Percentiles rank a stretch among this genome's conserved stretches.
phyloP scores from a whole-genome alignment of 2,888 invertebrate species.

The Onthophagus sagittarius region DNA sequence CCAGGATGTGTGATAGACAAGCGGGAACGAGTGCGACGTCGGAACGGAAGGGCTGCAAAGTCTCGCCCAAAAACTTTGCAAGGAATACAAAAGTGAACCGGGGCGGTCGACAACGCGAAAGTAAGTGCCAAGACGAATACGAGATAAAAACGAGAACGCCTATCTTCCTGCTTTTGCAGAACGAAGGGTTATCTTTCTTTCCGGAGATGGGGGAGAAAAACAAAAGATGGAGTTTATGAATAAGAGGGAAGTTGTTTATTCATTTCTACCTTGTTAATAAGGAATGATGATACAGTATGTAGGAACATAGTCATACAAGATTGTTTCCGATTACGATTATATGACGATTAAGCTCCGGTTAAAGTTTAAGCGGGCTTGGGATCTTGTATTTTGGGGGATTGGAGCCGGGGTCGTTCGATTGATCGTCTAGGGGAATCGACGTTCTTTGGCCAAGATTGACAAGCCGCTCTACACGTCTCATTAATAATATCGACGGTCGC shows the following conservation, averaged over 20 bases:
- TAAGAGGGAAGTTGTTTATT: background rate
- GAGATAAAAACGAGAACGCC: background rate
- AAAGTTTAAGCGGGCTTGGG: background rate
- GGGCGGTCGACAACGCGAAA: slow-evolving; percentile 6
- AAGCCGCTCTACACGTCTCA: slow-evolving; percentile 34
- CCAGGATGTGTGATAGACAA: slow-evolving; percentile 44
- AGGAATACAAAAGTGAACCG: slow-evolving; percentile 20
- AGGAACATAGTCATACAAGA: background rate
- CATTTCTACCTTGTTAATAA: no score
- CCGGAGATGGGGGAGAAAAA: background rate
- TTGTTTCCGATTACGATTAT: background rate
- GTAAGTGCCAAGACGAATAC: background rate
- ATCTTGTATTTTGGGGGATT: background rate
- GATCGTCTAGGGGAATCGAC: slow-evolving; percentile 3
- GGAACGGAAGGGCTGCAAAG: slow-evolving; percentile 26
- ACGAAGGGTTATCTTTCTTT: background rate
- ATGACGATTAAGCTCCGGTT: background rate
- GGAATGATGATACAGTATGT: no score
- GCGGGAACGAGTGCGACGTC: slow-evolving; percentile 17
- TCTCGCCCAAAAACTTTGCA: slow-evolving; percentile 21
- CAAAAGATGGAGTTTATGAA: background rate
- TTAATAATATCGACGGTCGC: slow-evolving; percentile 48
- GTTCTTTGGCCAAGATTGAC: slow-evolving; percentile 27
- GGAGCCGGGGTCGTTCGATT: background rate
- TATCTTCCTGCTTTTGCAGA: background rate